Conservation (phyloP, 1,140 invertebrate species). For the Aphaenogaster rudis region DNA sequence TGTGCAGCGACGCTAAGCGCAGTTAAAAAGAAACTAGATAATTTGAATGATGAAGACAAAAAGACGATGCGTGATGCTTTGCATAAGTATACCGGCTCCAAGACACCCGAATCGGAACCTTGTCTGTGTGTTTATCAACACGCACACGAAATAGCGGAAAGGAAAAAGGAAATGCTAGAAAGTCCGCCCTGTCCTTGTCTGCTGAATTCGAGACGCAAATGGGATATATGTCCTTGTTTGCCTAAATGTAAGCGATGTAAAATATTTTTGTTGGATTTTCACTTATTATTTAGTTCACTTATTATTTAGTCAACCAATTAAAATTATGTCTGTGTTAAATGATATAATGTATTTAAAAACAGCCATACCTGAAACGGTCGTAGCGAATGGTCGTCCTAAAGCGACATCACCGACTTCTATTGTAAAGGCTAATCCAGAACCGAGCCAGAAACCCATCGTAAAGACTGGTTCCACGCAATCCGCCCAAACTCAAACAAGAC, state of each 20-base stretch:
- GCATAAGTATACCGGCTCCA: slow-evolving; percentile 57
- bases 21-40: slow-evolving; percentile 51
- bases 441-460: slow-evolving; percentile 49
- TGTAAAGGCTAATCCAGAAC: slow-evolving; percentile 59
- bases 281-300: not conserved
- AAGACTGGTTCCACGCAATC: slow-evolving; percentile 70
- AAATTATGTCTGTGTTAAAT: not conserved
- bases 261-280: not conserved
- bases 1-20: slow-evolving; percentile 35
- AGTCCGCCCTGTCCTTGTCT: slow-evolving; percentile 82
- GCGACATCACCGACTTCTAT: slow-evolving; percentile 60
- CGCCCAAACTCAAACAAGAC: slow-evolving; percentile 82
- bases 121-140: slow-evolving; percentile 82
- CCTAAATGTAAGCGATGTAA: slow-evolving; percentile 74
- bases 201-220: slow-evolving; percentile 78
- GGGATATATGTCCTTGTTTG: slow-evolving; percentile 78
- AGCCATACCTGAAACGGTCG: slow-evolving; percentile 58
- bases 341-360: slow-evolving; percentile 48
- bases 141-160: slow-evolving; percentile 79
- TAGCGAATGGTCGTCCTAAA: slow-evolving; percentile 71
- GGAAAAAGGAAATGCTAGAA: slow-evolving; percentile 78
- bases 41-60: slow-evolving; percentile 38
- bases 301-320: not conserved
- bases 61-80: slow-evolving; percentile 10
- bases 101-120: slow-evolving; percentile 68